Evolutionary conservation across 2,797 vertebrate genomes (phyloP), one percentile per base, ranked within the genome.

Genomic region (Parotocinclus haroldoi): DNA sequence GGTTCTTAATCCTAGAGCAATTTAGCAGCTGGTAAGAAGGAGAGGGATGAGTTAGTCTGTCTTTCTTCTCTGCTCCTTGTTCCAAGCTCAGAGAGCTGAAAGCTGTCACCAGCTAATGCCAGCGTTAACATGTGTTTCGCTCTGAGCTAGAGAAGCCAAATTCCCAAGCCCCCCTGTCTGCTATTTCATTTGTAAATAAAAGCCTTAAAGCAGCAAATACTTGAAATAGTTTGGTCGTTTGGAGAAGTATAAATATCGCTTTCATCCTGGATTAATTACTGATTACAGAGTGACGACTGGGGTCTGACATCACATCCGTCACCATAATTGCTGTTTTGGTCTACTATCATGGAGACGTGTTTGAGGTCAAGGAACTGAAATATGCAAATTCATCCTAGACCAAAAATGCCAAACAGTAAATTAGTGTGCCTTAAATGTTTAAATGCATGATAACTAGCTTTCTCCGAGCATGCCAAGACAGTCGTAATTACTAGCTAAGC

Each of bases 291-390:
- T 13, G 75, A 72, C 10, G 64, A 71, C 77, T 71, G 52, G 5
- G 71, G 59, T 68, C 70, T 72, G 71, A 59, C 65, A 58, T 82
- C 80, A 76, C 5, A 79, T 81, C 78, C 73, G 72, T 79, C 72
- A 76, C 80, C 80, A 78, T 78, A 81, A 82, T 81, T 83, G 69
- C 72, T 71, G 74, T 82, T 82, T 78, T 76, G 69, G 71, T 79
- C 69, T 62, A 48, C 27, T 65, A 48, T 59, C 54, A 56, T 52
- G 49, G 54, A 27, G 71, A 76, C 68, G 69, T 69, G 75, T 74
- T 76, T 74, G 7, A 69, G 58, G 60, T 58, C 14, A 12, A 60
- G 62, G 73, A 69, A 78, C 76, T 77, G 67, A 75, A 79, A 80
- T n/a, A 78, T 56, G 72, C 75, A 74, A 79, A 81, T 76, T 79